A percentile compares a stretch with the other conserved stretches of the same genome.
phyloP scores from a whole-genome alignment of 2,113 vertebrate genomes.

The Petrocephalus microphthalmus region DNA sequence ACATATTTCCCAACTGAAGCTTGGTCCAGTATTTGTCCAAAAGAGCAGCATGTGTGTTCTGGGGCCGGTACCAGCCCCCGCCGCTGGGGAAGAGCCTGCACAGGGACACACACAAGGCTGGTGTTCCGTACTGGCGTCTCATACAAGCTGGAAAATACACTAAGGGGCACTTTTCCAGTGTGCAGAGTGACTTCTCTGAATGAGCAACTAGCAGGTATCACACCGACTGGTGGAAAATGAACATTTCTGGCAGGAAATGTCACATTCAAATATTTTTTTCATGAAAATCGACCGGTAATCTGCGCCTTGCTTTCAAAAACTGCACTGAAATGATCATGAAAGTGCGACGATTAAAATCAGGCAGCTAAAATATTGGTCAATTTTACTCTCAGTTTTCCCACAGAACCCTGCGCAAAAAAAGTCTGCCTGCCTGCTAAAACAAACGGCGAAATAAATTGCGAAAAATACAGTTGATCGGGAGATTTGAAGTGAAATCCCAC shows the following conservation, averaged over 20 bases:
- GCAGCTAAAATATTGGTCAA: background rate
- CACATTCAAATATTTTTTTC: background rate
- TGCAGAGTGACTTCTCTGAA: no score
- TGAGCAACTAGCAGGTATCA: background rate
- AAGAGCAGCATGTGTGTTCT: conserved; percentile 76
- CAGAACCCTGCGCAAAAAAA: background rate
- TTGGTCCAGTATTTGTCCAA: conserved; percentile 92
- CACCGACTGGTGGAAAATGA: background rate
- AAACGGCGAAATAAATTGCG: background rate
- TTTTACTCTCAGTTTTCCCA: background rate
- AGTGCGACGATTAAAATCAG: background rate
- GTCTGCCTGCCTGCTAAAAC: background rate
- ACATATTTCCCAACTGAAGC: conserved; percentile 81
- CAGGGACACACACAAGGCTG: background rate
- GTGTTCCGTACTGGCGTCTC: background rate
- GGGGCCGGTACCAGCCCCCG: conserved; percentile 78
- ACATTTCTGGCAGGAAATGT: background rate
- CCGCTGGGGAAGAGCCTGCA: conserved; percentile 73
- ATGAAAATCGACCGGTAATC: background rate
- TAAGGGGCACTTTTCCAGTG: no score
- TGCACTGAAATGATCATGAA: background rate
- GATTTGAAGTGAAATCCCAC: background rate
- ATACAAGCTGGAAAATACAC: background rate
- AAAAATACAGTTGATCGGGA: background rate
- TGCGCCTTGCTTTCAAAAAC: background rate